Evolutionary conservation across 2,888 invertebrate genomes (phyloP).

Genomic region (Stenoptilia bipunctidactyla): DNA sequence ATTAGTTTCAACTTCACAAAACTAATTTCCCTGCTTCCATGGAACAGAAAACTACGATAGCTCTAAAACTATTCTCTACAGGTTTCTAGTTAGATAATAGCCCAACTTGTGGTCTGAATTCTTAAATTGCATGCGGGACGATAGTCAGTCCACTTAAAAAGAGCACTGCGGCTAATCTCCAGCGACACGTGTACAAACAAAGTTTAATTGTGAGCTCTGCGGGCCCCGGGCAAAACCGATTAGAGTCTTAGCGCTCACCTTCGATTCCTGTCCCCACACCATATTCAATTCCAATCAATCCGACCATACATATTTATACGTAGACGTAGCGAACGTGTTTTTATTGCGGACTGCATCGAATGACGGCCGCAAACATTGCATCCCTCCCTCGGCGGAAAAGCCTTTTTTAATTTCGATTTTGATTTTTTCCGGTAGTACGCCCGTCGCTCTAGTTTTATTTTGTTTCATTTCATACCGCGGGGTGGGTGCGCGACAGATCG

Average conservation of each 20-base stretch:
- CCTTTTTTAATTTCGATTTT: slow-evolving; percentile 70
- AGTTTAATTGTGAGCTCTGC: slow-evolving; percentile 58
- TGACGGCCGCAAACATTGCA: slow-evolving; percentile 68
- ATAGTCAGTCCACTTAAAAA: slow-evolving; percentile 63
- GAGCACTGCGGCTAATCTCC: slow-evolving; percentile 67
- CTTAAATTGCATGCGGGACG: slow-evolving; percentile 62
- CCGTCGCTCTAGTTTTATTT: slow-evolving; percentile 64
- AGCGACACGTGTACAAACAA: slow-evolving; percentile 70
- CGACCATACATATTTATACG: slow-evolving; percentile 63
- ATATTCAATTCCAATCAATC: slow-evolving; percentile 72
- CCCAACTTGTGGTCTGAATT: slow-evolving; percentile 45
- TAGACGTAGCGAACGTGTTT: slow-evolving; percentile 58
- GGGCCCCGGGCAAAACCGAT: slow-evolving; percentile 64
- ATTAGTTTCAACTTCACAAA: too few relatives aligned
- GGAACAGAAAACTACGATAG: not conserved
- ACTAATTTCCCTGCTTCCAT: too few relatives aligned
- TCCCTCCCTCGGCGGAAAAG: slow-evolving; percentile 46
- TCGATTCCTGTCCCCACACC: slow-evolving; percentile 63
- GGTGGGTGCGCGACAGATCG: slow-evolving; percentile 69
- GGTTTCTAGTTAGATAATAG: slow-evolving; percentile 27
- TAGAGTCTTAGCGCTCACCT: slow-evolving; percentile 71
- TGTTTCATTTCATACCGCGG: slow-evolving; percentile 70
- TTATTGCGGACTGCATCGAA: slow-evolving; percentile 67
- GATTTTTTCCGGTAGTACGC: slow-evolving; percentile 58
- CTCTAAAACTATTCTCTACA: slow-evolving; percentile 1